These are phyloP conservation scores for Heteractis magnifica DNA, from an alignment of 92 coral and sea anemone species.

Conservation along the genomic window DNA sequence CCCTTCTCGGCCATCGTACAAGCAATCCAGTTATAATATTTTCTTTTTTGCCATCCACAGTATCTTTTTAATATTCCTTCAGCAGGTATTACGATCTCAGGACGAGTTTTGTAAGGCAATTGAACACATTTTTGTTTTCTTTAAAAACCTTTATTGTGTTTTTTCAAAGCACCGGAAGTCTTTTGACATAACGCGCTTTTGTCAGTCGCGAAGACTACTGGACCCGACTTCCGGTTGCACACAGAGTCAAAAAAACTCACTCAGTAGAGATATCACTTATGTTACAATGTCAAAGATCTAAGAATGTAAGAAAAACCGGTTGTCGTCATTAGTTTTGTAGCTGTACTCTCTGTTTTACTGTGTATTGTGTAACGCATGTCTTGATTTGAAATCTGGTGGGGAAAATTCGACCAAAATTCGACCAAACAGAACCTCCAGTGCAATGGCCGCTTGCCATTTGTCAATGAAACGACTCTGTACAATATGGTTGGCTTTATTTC, in stretches of 20 bases:
- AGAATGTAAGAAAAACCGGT: conserved; percentile 6
- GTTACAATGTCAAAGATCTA: conserved; percentile 22
- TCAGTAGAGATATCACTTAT: conserved; percentile 11
- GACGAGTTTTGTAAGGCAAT: too few relatives aligned
- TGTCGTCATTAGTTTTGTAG: background rate
- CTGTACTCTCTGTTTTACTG: background rate
- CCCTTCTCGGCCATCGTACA: too few relatives aligned
- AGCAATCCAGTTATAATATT: too few relatives aligned
- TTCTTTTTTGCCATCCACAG: too few relatives aligned
- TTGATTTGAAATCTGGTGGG: background rate
- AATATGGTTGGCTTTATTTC: conserved; percentile 8
- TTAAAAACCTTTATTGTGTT: background rate
- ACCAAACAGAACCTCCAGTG: background rate
- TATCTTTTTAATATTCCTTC: too few relatives aligned
- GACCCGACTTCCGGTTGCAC: conserved; percentile 35
- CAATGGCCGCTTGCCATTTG: conserved; percentile 31
- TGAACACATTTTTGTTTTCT: background rate
- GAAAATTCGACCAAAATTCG: conserved; percentile 3
- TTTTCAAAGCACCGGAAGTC: conserved; percentile 33
- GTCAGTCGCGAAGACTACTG: conserved; percentile 5
- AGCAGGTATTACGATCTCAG: too few relatives aligned
- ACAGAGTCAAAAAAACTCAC: background rate
- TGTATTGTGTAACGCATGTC: conserved; percentile 13
- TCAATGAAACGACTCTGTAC: background rate
- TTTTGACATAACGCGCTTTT: conserved; percentile 25